Conservation (phyloP, 2,113 vertebrate species). For the Plecotus auritus region DNA sequence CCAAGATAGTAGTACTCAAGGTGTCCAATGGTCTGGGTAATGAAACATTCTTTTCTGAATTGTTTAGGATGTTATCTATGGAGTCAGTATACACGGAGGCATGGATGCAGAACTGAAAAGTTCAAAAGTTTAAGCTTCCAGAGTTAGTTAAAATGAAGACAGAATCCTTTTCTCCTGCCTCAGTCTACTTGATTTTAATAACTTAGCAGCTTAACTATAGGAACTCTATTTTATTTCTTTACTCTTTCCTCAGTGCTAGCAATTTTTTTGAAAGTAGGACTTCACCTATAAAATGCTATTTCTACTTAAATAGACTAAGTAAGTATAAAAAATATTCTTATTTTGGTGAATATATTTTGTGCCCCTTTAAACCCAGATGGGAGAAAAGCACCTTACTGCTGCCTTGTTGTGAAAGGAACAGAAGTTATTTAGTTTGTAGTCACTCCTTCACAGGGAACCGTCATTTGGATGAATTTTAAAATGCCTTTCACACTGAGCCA, state of each 20-base stretch:
- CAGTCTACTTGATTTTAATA: not conserved
- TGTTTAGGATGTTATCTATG: not conserved
- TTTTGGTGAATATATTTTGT: not conserved
- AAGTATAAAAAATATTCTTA: not conserved
- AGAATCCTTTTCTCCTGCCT: not conserved
- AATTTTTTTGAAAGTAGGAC: not conserved
- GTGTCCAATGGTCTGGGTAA: not conserved
- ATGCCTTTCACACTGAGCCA: conserved; percentile 1
- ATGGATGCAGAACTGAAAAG: not conserved
- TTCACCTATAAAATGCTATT: not conserved
- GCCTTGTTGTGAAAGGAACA: not conserved
- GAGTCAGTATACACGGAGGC: not conserved
- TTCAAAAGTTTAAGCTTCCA: not conserved
- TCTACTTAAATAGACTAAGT: not conserved
- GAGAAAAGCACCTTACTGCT: not conserved
- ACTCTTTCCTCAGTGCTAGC: not conserved
- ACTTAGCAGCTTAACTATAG: not conserved
- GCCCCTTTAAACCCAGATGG: not conserved
- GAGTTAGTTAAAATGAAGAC: not conserved
- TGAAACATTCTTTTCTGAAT: not conserved
- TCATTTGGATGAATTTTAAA: conserved; percentile 27
- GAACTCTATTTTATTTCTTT: not conserved
- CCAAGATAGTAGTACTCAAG: not conserved
- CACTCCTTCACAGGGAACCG: not conserved
- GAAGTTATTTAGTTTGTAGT: not conserved